These are phyloP conservation scores for Hyphantria cunea DNA, from an alignment of 1,140 invertebrate species.

Conservation along the genomic window DNA sequence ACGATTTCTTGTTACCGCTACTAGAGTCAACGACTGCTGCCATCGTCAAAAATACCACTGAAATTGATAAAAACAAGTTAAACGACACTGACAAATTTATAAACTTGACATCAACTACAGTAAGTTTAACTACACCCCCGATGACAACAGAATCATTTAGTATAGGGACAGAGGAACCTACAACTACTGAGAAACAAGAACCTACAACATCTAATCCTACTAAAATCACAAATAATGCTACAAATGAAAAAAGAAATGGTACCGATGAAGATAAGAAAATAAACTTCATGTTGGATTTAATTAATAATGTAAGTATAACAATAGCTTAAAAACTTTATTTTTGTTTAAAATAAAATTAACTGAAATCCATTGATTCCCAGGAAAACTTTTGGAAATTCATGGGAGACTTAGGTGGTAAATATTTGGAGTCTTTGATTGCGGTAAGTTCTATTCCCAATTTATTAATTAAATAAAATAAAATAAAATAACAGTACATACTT, in stretches of 20 bases:
- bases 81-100: no score
- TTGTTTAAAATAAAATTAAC: no score
- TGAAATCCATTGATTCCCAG: slow-evolving; percentile 17
- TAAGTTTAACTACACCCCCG: no score
- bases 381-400: slow-evolving; percentile 23
- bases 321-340: no score
- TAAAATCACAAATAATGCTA: no score
- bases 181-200: background rate
- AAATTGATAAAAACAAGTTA: no score
- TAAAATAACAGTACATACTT: no score
- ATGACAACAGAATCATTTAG: no score
- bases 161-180: background rate
- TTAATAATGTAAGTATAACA: slow-evolving; percentile 12
- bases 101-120: background rate
- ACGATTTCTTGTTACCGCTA: no score
- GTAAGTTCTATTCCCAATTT: background rate
- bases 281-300: slow-evolving; percentile 1
- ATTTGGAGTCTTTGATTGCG: slow-evolving; percentile 3
- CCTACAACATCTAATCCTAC: background rate
- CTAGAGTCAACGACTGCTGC: no score
- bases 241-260: no score
- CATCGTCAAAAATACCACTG: no score
- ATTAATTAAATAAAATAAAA: background rate
- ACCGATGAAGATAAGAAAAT: background rate
- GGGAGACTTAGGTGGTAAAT: slow-evolving; percentile 12